phyloP scores from a whole-genome alignment of 2,113 vertebrate species.

The Nipponia nippon region DNA sequence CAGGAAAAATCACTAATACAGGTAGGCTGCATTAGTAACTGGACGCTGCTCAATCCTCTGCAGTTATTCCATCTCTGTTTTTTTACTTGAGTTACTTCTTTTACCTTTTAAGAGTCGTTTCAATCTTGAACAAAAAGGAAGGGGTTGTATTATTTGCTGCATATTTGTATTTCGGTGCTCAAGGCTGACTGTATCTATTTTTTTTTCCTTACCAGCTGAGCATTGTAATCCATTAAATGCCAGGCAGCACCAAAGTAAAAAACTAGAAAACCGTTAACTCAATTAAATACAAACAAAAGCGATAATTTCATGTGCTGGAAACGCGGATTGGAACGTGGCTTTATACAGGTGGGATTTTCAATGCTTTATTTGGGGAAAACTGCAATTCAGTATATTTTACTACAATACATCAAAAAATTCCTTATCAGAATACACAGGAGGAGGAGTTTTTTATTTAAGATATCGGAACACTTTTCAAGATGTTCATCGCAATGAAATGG shows the following conservation, averaged over 20 bases:
- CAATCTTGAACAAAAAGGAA: background rate
- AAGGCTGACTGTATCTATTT: background rate
- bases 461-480: background rate
- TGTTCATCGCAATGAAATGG: background rate
- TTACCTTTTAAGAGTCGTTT: background rate
- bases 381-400: background rate
- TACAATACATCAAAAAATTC: background rate
- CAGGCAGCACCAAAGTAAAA: background rate
- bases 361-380: background rate
- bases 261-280: background rate
- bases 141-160: background rate
- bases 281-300: background rate
- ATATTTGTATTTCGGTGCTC: background rate
- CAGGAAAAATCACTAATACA: background rate
- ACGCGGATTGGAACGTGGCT: background rate
- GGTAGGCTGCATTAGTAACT: background rate
- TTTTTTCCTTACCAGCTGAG: background rate
- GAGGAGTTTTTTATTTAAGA: background rate
- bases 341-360: background rate
- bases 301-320: background rate
- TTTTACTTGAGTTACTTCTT: background rate
- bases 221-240: background rate
- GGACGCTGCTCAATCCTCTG: background rate
- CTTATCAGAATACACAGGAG: background rate
- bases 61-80: background rate